These are phyloP conservation scores for Spicauda simplicius DNA, from an alignment of 2,888 invertebrate species.

Conservation along the genomic window DNA sequence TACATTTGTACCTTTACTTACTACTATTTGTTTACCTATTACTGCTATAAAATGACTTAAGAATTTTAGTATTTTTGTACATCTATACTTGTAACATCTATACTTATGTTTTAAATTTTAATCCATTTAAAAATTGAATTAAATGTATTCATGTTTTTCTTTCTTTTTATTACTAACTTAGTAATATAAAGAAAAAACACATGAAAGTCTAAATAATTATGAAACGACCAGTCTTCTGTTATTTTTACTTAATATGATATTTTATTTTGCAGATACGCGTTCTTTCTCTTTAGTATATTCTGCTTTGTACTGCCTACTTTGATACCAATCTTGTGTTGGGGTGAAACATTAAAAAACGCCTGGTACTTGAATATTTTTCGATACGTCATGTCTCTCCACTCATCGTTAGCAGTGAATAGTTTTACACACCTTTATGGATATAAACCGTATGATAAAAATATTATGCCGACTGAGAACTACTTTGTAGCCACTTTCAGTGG, in stretches of 20 bases:
- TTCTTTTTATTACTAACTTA: too few species aligned
- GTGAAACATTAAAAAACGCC: constrained; percentile 74
- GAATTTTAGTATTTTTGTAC: too few species aligned
- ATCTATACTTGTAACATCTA: too few species aligned
- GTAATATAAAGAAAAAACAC: too few species aligned
- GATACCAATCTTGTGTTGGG: constrained; percentile 86
- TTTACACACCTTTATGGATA: constrained; percentile 84
- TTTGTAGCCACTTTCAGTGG: constrained; percentile 45
- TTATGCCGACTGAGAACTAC: constrained; percentile 51
- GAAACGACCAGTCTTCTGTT: too few species aligned
- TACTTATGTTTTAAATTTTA: too few species aligned
- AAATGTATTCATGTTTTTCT: too few species aligned
- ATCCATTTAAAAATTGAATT: too few species aligned
- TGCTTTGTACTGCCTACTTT: constrained; percentile 39
- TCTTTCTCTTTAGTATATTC: not conserved
- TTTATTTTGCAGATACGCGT: constrained; percentile 4
- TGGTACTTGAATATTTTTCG: constrained; percentile 78
- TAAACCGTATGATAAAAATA: constrained; percentile 70
- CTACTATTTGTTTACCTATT: not conserved
- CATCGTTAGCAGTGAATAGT: constrained; percentile 88
- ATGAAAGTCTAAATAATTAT: too few species aligned
- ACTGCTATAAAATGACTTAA: not conserved
- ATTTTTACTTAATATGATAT: too few species aligned
- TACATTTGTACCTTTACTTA: too few species aligned
- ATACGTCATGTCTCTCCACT: constrained; percentile 84